phyloP scores from a whole-genome alignment of 1,140 invertebrate genomes.

The Aphelenchoides avenae region DNA sequence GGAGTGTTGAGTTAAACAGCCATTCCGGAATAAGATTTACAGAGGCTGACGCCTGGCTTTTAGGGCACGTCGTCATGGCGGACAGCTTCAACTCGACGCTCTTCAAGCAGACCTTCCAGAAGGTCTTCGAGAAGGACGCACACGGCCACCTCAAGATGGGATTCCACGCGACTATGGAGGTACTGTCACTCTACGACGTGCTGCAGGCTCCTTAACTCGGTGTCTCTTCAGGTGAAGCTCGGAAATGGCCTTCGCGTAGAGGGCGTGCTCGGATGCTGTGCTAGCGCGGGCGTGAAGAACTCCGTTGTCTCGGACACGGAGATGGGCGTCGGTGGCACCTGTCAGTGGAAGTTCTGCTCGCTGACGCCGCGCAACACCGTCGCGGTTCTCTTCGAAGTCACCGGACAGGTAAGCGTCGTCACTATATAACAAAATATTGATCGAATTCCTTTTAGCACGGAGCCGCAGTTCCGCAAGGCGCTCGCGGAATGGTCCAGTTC shows the following conservation, averaged over 20 bases:
- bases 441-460: slow-evolving; percentile 66
- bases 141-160: slow-evolving; percentile 92
- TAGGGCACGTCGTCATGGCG: slow-evolving; percentile 98
- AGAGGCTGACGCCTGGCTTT: too few species aligned
- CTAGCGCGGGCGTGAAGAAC: slow-evolving; percentile 61
- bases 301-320: slow-evolving; percentile 84
- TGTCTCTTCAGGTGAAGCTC: slow-evolving; percentile 62
- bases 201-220: slow-evolving; percentile 33
- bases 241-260: slow-evolving; percentile 70
- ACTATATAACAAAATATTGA: neutral
- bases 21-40: too few species aligned
- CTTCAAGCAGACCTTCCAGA: slow-evolving; percentile 97
- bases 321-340: slow-evolving; percentile 91
- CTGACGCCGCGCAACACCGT: slow-evolving; percentile 85
- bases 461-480: slow-evolving; percentile 87
- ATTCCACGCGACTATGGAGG: slow-evolving; percentile 91
- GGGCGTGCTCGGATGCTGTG: slow-evolving; percentile 91
- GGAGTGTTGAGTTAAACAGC: too few species aligned
- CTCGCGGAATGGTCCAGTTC: slow-evolving; percentile 91
- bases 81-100: slow-evolving; percentile 97
- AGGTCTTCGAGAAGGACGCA: slow-evolving; percentile 88
- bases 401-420: slow-evolving; percentile 72
- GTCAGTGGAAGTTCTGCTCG: slow-evolving; percentile 96
- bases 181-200: slow-evolving; percentile 60
- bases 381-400: slow-evolving; percentile 92